phyloP scores from a whole-genome alignment of 1,140 invertebrate species.

The Caenorhabditis latens region DNA sequence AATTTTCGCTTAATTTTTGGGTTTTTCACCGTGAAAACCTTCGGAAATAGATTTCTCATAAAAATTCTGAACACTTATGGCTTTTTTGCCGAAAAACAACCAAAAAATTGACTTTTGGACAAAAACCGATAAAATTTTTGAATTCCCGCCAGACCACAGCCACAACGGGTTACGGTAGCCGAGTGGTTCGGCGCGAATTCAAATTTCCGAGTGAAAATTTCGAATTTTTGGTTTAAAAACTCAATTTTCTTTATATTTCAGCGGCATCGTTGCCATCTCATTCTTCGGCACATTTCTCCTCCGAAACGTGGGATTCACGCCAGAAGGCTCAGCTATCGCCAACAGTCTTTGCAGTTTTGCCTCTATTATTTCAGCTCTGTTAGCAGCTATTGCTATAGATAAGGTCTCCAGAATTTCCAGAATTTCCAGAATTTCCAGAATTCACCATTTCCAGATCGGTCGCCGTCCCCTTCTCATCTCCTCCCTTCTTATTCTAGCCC shows the following conservation, averaged over 20 bases:
- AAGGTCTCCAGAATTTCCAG: constrained; percentile 13
- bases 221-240: no score
- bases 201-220: no score
- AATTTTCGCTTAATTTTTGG: no score
- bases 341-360: constrained; percentile 63
- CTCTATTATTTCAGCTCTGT: constrained; percentile 61
- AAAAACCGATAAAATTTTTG: no score
- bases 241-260: constrained; percentile 4
- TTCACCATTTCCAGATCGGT: constrained; percentile 40
- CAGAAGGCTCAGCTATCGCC: constrained; percentile 51
- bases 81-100: no score
- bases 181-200: no score
- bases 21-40: no score
- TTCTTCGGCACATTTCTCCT: constrained; percentile 66
- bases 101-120: no score
- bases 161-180: no score
- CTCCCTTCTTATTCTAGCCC: constrained; percentile 54
- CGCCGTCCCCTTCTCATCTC: constrained; percentile 53
- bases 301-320: constrained; percentile 57
- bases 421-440: neutral
- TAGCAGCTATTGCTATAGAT: constrained; percentile 59
- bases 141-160: no score
- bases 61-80: no score
- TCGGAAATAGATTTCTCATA: no score
- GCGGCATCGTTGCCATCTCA: neutral